These are phyloP conservation scores for Liodrosophila aerea DNA, from an alignment of 2,888 invertebrate genomes.

Conservation along the genomic window DNA sequence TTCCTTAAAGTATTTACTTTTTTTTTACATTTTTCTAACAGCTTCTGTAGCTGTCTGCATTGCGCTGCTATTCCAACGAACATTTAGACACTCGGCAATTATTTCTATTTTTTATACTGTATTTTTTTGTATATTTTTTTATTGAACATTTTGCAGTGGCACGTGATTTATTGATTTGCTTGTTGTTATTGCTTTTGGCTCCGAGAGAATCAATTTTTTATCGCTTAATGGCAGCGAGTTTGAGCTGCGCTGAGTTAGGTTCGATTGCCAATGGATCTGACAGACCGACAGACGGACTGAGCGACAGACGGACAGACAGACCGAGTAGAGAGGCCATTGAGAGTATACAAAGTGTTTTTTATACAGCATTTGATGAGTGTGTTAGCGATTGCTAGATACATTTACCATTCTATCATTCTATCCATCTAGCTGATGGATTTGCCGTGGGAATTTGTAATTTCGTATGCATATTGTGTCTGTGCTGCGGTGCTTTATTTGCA, in stretches of 20 bases:
- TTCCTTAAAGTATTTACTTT: background rate
- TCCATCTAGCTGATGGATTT: constrained; percentile 57
- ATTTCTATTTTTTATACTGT: constrained; percentile 13
- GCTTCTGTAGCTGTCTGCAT: constrained; percentile 43
- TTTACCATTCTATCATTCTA: constrained; percentile 35
- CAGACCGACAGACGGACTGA: constrained; percentile 21
- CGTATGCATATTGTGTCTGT: constrained; percentile 69
- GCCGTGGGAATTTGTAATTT: constrained; percentile 74
- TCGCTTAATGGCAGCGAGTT: constrained; percentile 61
- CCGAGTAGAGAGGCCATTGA: constrained; percentile 8
- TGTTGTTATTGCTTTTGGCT: constrained; percentile 21
- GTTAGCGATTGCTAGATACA: constrained; percentile 60
- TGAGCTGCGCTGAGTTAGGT: constrained; percentile 51
- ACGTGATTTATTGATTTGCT: constrained; percentile 72
- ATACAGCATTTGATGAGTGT: constrained; percentile 58
- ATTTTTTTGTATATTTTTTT: constrained; percentile 36
- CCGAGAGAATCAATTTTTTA: constrained; percentile 59
- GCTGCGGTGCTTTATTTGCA: constrained; percentile 16
- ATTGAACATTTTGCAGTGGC: constrained; percentile 53
- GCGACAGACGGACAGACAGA: background rate
- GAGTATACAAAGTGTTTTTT: constrained; percentile 17
- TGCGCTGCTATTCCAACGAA: constrained; percentile 49
- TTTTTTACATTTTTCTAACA: constrained; percentile 10
- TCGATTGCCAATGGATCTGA: constrained; percentile 36
- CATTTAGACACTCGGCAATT: constrained; percentile 45